Conservation (phyloP, 2,113 vertebrate genomes). For the Chloebia gouldiae region DNA sequence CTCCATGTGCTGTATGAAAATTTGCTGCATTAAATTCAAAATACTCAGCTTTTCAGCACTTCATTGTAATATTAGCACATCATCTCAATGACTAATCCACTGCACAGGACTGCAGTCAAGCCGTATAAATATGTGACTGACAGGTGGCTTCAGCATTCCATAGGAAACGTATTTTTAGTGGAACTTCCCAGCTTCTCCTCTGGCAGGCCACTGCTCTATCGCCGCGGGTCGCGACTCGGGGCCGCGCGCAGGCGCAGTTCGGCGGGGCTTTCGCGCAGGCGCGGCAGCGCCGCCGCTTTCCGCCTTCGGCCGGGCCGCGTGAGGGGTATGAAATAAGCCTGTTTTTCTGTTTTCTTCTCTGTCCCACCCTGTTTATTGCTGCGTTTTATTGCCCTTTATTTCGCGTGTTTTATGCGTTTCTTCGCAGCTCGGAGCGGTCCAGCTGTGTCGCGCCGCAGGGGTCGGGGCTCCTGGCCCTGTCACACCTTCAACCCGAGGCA, state of each 20-base stretch:
- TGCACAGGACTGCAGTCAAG: not conserved
- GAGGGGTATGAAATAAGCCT: not conserved
- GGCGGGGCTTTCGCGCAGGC: not conserved
- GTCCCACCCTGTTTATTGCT: not conserved
- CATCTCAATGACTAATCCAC: not conserved
- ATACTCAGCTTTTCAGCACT: not conserved
- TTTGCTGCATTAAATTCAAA: not conserved
- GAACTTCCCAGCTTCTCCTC: fast-evolving
- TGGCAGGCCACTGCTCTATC: fast-evolving
- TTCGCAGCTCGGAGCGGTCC: not conserved
- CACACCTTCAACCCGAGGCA: not conserved
- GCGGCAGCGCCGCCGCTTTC: not conserved
- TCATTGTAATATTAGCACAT: not conserved
- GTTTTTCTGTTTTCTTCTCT: not conserved
- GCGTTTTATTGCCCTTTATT: fast-evolving
- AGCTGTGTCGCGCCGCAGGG: not conserved
- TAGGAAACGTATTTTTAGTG: fast-evolving
- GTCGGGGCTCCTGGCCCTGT: not conserved
- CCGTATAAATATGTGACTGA: too few species aligned
- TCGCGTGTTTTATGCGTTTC: not conserved
- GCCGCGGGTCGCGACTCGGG: fast-evolving
- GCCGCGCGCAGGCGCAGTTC: not conserved
- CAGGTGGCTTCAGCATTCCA: not conserved
- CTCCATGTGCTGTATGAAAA: not conserved
- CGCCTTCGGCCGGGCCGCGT: not conserved